Evolutionary conservation across 2,113 vertebrate genomes (phyloP), one percentile per base, ranked within the genome.

Genomic region (Limnothrissa miodon): DNA sequence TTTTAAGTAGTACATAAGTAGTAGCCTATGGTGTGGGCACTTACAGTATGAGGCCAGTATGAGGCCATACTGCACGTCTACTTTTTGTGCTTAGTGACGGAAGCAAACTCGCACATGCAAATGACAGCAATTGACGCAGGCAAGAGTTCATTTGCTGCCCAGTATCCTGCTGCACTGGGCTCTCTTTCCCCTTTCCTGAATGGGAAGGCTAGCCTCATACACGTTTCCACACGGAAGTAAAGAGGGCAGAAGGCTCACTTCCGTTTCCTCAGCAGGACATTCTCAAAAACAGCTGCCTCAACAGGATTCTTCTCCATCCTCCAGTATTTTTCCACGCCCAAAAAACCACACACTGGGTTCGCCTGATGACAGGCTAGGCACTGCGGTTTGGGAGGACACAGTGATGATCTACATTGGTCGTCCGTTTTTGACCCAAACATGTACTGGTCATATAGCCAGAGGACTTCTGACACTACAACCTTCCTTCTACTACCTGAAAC

Each of bases 151-250:
- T 36, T n/a, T 36, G 66, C 10, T 36, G 66, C 25, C 9, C 5
- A 86, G 84, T 91, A 92, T 93, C 92, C 91, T 92, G 83, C 74
- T 33, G 13, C 33, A 74, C 29, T 39, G 36, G 21, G 56, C 1
- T 70, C 82, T 78, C 82, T 10, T 66, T 48, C 62, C 51, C 62
- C 80, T 74, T 88, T 89, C 86, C 87, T 89, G 85, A 84, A 39
- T 81, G 81, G 45, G 66, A 83, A 56, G 74, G 78, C 70, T 70
- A 84, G 46, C 59, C 39, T 78, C 78, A 82, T 82, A 70, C 70
- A 48, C 78, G 33, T 84, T 89, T 87, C 87, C 85, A 87, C 15
- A 80, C 44, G 80, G 84, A 87, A 88, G 82, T 80, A 39, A 62
- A 87, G 48, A 81, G 78, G 84, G 81, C 80, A 85, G 85, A 82